Conservation (phyloP, 2,113 vertebrate genomes). For the Parus major region DNA sequence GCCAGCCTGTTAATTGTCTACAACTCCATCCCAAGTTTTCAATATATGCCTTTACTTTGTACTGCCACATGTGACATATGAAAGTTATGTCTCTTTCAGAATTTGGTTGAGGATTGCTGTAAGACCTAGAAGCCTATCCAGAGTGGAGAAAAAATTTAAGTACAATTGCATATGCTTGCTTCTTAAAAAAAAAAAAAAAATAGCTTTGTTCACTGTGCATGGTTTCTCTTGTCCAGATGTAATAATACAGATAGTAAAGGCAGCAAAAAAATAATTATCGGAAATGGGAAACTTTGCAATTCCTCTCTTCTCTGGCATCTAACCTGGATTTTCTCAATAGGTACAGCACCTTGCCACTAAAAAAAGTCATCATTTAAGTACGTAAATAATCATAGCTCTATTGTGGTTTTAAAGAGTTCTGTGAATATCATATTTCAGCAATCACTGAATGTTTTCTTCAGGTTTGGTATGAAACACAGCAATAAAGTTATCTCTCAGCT, state of each 20-base stretch:
- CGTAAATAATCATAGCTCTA: constrained; percentile 22
- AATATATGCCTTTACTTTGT: background rate
- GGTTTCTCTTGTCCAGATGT: background rate
- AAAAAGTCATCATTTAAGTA: constrained; percentile 44
- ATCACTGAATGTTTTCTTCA: constrained; percentile 47
- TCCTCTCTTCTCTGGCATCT: background rate
- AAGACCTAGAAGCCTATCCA: background rate
- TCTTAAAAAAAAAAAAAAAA: background rate
- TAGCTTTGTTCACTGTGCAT: background rate
- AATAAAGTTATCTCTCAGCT: constrained; percentile 50
- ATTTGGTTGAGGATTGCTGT: background rate
- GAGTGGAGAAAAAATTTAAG: background rate
- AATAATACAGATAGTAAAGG: background rate
- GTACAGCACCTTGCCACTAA: constrained; percentile 20
- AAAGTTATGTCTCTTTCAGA: background rate
- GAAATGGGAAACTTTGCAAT: constrained; percentile 26
- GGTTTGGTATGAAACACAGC: constrained; percentile 46
- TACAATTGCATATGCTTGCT: background rate
- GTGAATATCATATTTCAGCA: constrained; percentile 50
- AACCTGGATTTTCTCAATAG: constrained; percentile 16
- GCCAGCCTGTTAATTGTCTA: background rate
- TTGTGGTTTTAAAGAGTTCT: constrained; percentile 34
- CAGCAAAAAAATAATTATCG: constrained; percentile 34
- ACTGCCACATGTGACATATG: background rate
- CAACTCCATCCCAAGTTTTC: background rate